phyloP scores from a whole-genome alignment of 2,888 invertebrate species.

The Augiades crinisus region DNA sequence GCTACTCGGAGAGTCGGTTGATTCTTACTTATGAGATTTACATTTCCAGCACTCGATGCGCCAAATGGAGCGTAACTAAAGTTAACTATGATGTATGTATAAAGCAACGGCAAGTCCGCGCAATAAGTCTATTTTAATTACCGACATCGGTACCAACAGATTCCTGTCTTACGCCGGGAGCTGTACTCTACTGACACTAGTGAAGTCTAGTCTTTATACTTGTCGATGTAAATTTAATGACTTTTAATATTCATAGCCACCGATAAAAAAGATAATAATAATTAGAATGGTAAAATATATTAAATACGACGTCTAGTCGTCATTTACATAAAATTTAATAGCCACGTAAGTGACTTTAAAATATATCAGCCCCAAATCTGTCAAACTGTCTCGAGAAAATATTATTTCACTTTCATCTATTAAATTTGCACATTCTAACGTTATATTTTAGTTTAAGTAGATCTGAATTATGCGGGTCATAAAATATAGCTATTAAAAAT shows the following conservation, averaged over 20 bases:
- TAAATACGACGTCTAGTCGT: background rate
- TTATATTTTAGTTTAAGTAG: constrained; percentile 16
- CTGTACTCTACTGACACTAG: constrained; percentile 63
- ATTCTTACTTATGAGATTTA: no score
- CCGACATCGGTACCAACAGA: constrained; percentile 76
- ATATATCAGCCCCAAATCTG: constrained; percentile 3
- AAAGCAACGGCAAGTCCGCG: constrained; percentile 45
- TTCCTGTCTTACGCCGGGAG: constrained; percentile 77
- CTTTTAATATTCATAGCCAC: no score
- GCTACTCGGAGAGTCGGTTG: no score
- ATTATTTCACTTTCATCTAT: constrained; percentile 19
- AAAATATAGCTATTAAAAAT: constrained; percentile 19
- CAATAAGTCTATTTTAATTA: constrained; percentile 81
- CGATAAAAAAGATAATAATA: no score
- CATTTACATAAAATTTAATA: background rate
- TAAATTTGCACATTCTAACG: constrained; percentile 7
- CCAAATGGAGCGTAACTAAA: constrained; percentile 28
- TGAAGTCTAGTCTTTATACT: no score
- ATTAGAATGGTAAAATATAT: no score
- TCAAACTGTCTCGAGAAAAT: background rate
- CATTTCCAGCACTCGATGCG: no score
- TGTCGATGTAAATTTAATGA: no score
- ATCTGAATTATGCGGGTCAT: constrained; percentile 15
- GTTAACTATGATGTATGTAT: constrained; percentile 39
- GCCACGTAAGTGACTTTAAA: constrained; percentile 2